A percentile compares a stretch with the other conserved stretches of the same genome.
phyloP scores from a whole-genome alignment of 2,888 invertebrate genomes.

The Protophormia terraenovae region DNA sequence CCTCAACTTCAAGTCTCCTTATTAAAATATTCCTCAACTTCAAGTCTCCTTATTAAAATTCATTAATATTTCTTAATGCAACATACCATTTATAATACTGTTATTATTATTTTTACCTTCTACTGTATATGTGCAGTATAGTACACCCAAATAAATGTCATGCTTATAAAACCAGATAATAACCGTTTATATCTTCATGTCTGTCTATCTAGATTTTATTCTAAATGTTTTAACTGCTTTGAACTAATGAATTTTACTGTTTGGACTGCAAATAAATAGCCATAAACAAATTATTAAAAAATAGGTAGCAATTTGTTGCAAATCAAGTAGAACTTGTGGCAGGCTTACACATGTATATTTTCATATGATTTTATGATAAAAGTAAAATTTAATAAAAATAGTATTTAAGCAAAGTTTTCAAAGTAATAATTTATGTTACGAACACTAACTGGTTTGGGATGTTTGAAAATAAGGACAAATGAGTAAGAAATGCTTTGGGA shows the following conservation, averaged over 20 bases:
- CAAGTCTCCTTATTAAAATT: too few species aligned
- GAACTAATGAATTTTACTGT: slow-evolving; percentile 10
- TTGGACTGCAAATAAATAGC: not conserved
- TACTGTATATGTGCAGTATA: not conserved
- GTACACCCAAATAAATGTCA: slow-evolving; percentile 31
- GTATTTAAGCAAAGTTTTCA: not conserved
- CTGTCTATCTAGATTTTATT: not conserved
- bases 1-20: too few species aligned
- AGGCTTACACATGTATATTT: too few species aligned
- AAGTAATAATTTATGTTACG: not conserved
- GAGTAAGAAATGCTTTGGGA: not conserved
- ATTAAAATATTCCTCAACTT: too few species aligned
- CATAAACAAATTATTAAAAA: not conserved
- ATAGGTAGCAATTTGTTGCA: not conserved
- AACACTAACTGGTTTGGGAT: not conserved
- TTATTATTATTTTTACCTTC: not conserved
- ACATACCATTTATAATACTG: too few species aligned
- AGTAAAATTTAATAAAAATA: not conserved
- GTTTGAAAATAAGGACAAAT: not conserved
- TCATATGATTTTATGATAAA: too few species aligned
- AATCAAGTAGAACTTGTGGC: not conserved
- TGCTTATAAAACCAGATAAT: slow-evolving; percentile 37
- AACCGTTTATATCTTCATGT: not conserved
- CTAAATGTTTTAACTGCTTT: not conserved
- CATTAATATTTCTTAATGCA: too few species aligned